Evolutionary conservation across 1,140 invertebrate genomes (phyloP).

Genomic region (Macrosteles quadrilineatus): DNA sequence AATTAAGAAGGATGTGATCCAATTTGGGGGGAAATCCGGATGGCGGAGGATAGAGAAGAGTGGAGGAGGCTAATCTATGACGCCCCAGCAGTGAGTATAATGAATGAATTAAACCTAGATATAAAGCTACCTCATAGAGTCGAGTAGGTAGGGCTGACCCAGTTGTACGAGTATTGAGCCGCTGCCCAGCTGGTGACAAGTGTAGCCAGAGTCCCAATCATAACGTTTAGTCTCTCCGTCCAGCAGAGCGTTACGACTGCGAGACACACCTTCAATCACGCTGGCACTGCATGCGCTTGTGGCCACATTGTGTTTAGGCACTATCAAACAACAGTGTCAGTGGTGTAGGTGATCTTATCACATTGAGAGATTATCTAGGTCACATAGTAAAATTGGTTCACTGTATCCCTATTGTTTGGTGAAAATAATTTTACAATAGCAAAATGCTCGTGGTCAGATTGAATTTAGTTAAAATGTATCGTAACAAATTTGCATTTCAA

Average conservation of each 20-base stretch:
- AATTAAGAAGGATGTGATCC: too few relatives aligned
- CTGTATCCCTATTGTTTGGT: neutral
- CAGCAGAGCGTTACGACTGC: constrained; percentile 90
- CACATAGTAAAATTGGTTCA: neutral
- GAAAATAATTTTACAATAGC: neutral
- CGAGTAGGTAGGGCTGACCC: constrained; percentile 93
- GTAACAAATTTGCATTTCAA: too few relatives aligned
- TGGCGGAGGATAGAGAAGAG: too few relatives aligned
- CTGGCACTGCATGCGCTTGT: constrained; percentile 84
- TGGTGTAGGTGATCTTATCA: too few relatives aligned
- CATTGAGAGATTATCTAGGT: too few relatives aligned
- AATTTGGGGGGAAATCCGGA: too few relatives aligned
- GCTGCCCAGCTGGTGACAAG: constrained; percentile 96
- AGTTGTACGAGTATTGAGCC: constrained; percentile 94
- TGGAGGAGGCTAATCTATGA: too few relatives aligned
- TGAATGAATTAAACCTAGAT: too few relatives aligned
- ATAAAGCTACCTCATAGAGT: constrained; percentile 90
- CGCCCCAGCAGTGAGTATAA: too few relatives aligned
- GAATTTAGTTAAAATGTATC: too few relatives aligned
- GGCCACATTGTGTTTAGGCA: constrained; percentile 90
- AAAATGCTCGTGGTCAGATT: too few relatives aligned
- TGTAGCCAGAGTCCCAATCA: constrained; percentile 99
- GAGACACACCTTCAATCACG: constrained; percentile 90
- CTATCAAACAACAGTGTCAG: constrained; percentile 50
- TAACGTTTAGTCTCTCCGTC: constrained; percentile 95